A percentile compares a stretch with the other conserved stretches of the same genome.
Conservation (phyloP, 2,797 vertebrate species). For the Oreochromis grahami region DNA sequence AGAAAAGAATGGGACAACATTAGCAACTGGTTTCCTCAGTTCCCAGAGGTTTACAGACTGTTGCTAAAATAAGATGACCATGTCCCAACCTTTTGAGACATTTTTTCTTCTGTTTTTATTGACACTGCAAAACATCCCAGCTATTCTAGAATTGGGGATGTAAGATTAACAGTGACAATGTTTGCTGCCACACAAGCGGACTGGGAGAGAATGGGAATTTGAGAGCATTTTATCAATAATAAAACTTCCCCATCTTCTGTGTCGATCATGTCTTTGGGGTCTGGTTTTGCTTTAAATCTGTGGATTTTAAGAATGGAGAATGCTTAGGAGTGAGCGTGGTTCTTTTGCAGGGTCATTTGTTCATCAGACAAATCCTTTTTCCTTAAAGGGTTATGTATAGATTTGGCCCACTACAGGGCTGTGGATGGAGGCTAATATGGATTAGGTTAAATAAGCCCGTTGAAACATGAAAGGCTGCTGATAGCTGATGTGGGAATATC, state of each 20-base stretch:
- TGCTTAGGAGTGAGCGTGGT: neutral
- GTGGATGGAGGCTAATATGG: constrained; percentile 21
- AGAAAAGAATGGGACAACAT: neutral
- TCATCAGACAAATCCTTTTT: constrained; percentile 28
- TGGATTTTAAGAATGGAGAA: neutral
- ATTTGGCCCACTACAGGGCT: neutral
- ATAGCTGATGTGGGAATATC: constrained; percentile 58
- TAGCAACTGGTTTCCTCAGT: neutral
- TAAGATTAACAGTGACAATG: neutral
- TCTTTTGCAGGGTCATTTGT: neutral
- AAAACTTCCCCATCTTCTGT: neutral
- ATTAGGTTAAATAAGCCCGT: constrained; percentile 56
- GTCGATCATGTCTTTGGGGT: neutral
- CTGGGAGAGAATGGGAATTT: neutral
- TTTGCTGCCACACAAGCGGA: neutral
- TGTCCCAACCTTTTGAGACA: neutral
- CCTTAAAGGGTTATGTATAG: constrained; percentile 12
- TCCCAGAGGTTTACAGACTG: neutral
- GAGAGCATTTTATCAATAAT: neutral
- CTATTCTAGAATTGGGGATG: neutral
- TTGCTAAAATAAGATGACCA: neutral
- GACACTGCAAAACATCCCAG: neutral
- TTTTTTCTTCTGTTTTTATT: neutral
- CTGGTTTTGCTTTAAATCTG: neutral
- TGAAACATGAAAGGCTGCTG: constrained; percentile 62